Evolutionary conservation across 2,888 invertebrate species (phyloP), one percentile per base, ranked within the genome.

Genomic region (Pyrgus malvae): DNA sequence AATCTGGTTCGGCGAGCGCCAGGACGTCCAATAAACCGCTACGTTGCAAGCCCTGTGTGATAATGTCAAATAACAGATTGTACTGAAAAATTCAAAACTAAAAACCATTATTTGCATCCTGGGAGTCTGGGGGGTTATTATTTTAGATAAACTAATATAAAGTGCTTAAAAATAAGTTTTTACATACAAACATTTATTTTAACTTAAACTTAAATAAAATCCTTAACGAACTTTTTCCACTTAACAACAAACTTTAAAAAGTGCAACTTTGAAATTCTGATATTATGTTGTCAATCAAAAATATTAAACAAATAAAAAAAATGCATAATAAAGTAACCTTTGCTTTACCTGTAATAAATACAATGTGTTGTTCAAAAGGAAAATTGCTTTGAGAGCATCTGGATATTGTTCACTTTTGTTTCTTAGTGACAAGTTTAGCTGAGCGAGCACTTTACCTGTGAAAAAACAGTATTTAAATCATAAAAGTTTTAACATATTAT

Each of bases 281-380:
- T n/a, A 21, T 21, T 21, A 21, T 21, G 21, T 21, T 3, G 6
- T 4, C 6, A 4, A 21, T 21, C 21, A 21, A 21, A 21, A 21
- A 21, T 21, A 21, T 21, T 21, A 21, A 4, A 4, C 21, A 21
- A 21, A 21, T 4, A 21, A 21, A 4, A 21, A 3, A 21, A 6
- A n/a, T n/a, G 9, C 11, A 1, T 29, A 9, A n/a, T 4, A 21
- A 21, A 21, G 6, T 21, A 21, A 21, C 21, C 6, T 21, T 21
- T 33, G 12, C n/a, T 8, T 41, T 8, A 89, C 90, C 80, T 89
- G 98, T n/a, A 98, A 90, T 58, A 99, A 94, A 74, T 99, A 98
- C 78, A 98, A 95, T 63, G 96, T 97, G 80, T 99, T 99, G 83
- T 99, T 99, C 37, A 99, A 89, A 57, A 98, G 93, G 75, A 99